Percentiles rank a stretch among this genome's conserved stretches.
phyloP scores from a whole-genome alignment of 2,888 invertebrate genomes.

The Acleris emargana region DNA sequence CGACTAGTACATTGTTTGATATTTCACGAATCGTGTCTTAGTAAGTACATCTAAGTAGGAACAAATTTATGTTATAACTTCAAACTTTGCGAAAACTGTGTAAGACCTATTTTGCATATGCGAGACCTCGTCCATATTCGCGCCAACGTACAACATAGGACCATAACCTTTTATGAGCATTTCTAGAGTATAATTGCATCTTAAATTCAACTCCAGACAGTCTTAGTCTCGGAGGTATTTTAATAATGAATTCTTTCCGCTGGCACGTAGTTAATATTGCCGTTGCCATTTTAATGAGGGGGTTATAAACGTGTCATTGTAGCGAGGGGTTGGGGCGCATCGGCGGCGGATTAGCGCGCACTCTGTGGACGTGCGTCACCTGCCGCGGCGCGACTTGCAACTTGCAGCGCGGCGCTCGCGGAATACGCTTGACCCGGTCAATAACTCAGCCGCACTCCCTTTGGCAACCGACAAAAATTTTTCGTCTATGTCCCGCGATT shows the following conservation, averaged over 20 bases:
- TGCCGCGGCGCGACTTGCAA: too few relatives aligned
- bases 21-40: background rate
- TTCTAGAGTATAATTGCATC: conserved; percentile 51
- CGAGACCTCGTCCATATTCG: conserved; percentile 2
- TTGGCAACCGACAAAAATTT: too few relatives aligned
- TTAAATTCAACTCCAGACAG: conserved; percentile 76
- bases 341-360: conserved; percentile 12
- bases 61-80: too few relatives aligned
- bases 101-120: conserved; percentile 11
- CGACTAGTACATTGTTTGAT: background rate
- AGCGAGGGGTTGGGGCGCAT: conserved; percentile 38
- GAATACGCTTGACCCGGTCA: too few relatives aligned
- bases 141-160: conserved; percentile 26
- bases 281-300: conserved; percentile 68
- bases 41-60: background rate
- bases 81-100: background rate
- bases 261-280: conserved; percentile 71
- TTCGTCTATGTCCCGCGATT: too few relatives aligned
- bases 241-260: conserved; percentile 77
- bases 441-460: too few relatives aligned
- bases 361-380: conserved; percentile 25
- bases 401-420: too few relatives aligned
- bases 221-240: conserved; percentile 71
- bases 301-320: conserved; percentile 69
- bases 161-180: conserved; percentile 36